These are phyloP conservation scores for Polypedilum pembai DNA, from an alignment of 1,140 invertebrate genomes.

Conservation along the genomic window DNA sequence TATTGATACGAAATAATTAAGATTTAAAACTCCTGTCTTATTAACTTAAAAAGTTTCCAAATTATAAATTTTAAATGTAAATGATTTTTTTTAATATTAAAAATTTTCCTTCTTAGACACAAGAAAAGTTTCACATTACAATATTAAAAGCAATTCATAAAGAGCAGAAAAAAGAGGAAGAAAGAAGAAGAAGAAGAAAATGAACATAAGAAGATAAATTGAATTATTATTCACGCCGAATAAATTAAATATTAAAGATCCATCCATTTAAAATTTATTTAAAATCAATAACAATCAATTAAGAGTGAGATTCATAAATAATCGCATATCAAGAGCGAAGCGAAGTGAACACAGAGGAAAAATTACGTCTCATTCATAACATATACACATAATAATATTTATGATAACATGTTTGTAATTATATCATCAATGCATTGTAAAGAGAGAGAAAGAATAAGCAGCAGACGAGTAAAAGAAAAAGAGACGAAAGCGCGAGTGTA, in stretches of 20 bases:
- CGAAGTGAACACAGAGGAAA: background rate
- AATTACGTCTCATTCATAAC: conserved; percentile 18
- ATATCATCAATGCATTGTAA: conserved; percentile 13
- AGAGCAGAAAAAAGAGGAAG: background rate
- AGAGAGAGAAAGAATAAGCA: background rate
- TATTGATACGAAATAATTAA: too few relatives aligned
- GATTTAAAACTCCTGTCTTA: too few relatives aligned
- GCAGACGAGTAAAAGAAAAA: background rate
- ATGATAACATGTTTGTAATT: conserved; percentile 19
- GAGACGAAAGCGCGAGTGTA: background rate
- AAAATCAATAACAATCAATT: conserved; percentile 19
- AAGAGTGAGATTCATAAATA: conserved; percentile 18
- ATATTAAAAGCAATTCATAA: too few relatives aligned
- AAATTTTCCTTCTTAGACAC: too few relatives aligned
- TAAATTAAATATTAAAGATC: conserved; percentile 3
- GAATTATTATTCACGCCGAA: background rate
- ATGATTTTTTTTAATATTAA: too few relatives aligned
- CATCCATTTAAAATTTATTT: conserved; percentile 8
- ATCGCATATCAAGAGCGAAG: conserved; percentile 8
- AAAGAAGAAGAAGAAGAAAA: background rate
- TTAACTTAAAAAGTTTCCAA: too few relatives aligned
- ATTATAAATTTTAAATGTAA: too few relatives aligned
- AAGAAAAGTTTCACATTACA: too few relatives aligned
- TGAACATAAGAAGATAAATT: too few relatives aligned
- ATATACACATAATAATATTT: conserved; percentile 9